These are phyloP conservation scores for Hylia prasina DNA, from an alignment of 2,113 vertebrate species.

Conservation along the genomic window DNA sequence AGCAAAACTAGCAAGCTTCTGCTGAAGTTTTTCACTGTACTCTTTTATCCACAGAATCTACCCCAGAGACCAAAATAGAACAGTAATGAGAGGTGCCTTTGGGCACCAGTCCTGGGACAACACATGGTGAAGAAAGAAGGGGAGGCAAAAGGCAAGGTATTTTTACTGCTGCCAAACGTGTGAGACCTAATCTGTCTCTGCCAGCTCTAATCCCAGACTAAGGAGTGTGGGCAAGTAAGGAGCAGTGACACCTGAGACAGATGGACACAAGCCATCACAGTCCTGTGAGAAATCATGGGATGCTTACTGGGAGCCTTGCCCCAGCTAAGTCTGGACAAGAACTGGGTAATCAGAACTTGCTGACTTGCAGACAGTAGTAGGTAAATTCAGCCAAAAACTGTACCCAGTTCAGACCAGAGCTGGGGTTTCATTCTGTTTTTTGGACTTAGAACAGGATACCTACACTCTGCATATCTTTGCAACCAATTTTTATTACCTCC, in stretches of 20 bases:
- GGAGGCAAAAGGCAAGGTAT: neutral
- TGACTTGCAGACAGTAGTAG: neutral
- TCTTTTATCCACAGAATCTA: neutral
- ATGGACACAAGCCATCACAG: neutral
- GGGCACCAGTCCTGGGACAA: neutral
- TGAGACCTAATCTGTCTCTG: neutral
- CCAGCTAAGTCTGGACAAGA: neutral
- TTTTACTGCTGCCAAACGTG: neutral
- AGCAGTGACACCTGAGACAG: neutral
- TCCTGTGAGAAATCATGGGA: neutral
- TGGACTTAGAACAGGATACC: neutral
- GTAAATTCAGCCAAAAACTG: neutral
- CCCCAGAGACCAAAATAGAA: neutral
- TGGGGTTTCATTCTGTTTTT: neutral
- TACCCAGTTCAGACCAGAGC: rapidly evolving
- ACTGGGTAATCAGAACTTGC: neutral
- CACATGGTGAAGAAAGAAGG: neutral
- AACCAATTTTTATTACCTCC: neutral
- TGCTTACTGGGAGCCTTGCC: rapidly evolving
- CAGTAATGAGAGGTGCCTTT: neutral
- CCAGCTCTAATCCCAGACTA: neutral
- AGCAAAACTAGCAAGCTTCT: neutral
- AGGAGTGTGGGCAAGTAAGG: neutral
- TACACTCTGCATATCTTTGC: neutral
- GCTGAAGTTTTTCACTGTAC: neutral